Percentiles rank a stretch among this genome's conserved stretches.
phyloP scores from a whole-genome alignment of 2,797 vertebrate genomes.

The Petrocephalus schoutedeni region DNA sequence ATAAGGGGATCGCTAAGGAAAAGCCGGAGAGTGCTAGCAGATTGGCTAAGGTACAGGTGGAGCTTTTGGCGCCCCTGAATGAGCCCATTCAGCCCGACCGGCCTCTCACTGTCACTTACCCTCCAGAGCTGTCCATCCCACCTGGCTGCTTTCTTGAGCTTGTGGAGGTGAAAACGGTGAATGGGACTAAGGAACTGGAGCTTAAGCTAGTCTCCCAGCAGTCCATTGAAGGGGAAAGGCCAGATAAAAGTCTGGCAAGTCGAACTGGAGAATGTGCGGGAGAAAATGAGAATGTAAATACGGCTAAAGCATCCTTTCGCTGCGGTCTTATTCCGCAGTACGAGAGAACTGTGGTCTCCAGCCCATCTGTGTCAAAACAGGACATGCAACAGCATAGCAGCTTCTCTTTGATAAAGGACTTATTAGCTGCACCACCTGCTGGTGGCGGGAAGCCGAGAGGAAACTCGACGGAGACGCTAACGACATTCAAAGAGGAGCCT shows the following conservation, averaged over 20 bases:
- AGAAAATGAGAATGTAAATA: constrained; percentile 22
- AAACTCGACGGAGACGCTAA: constrained; percentile 20
- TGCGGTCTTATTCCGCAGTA: constrained; percentile 39
- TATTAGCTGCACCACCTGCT: constrained; percentile 32
- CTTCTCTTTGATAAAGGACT: constrained; percentile 26
- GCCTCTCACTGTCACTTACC: constrained; percentile 82
- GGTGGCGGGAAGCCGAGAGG: constrained; percentile 29
- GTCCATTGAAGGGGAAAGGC: constrained; percentile 40
- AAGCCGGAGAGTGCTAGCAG: constrained; percentile 33
- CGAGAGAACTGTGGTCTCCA: constrained; percentile 25
- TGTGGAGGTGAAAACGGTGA: constrained; percentile 84
- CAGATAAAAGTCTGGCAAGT: constrained; percentile 46
- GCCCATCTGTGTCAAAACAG: constrained; percentile 30
- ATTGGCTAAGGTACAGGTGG: constrained; percentile 63
- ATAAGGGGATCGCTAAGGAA: constrained; percentile 37
- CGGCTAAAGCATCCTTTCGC: constrained; percentile 46
- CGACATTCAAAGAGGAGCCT: constrained; percentile 46
- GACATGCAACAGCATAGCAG: constrained; percentile 40
- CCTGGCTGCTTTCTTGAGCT: constrained; percentile 86
- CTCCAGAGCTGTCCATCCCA: constrained; percentile 80
- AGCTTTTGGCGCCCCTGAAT: constrained; percentile 67
- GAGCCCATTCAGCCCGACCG: constrained; percentile 75
- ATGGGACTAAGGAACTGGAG: constrained; percentile 81
- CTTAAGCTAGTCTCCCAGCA: constrained; percentile 71
- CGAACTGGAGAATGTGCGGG: background rate